Percentiles rank a stretch among this genome's conserved stretches.
phyloP scores from a whole-genome alignment of 2,113 vertebrate genomes.

The Podilymbus podiceps region DNA sequence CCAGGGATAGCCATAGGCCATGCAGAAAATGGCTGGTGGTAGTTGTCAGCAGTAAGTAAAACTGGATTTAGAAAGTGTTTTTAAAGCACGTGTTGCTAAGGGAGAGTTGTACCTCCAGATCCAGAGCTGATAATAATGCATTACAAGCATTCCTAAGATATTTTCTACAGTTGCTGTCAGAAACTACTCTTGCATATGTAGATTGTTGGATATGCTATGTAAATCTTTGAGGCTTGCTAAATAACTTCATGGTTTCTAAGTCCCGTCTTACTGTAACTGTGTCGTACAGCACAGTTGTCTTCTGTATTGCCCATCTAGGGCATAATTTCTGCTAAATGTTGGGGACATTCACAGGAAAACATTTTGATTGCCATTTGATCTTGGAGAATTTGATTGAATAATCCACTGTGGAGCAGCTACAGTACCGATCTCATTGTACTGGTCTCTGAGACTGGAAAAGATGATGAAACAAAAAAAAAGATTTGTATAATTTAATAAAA shows the following conservation, averaged over 20 bases:
- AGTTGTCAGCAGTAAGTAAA: not conserved
- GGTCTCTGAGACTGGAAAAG: not conserved
- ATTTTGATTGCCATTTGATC: not conserved
- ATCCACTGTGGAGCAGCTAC: not conserved
- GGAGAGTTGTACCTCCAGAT: not conserved
- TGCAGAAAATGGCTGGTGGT: not conserved
- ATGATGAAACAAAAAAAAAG: not conserved
- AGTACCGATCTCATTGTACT: not conserved
- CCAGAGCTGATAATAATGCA: not conserved
- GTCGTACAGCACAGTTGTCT: not conserved
- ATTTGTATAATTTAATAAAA: not conserved
- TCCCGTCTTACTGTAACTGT: not conserved
- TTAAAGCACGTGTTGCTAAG: not conserved
- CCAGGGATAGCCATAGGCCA: not conserved
- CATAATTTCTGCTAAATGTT: not conserved
- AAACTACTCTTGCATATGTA: not conserved
- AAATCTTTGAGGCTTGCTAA: not conserved
- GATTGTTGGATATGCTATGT: not conserved
- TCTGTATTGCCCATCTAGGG: not conserved
- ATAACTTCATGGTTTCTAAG: not conserved
- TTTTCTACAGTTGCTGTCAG: not conserved
- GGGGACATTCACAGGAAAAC: not conserved
- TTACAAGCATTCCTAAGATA: not conserved
- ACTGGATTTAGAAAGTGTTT: not conserved
- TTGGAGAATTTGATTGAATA: not conserved